These are phyloP conservation scores for Acheta domesticus DNA, from an alignment of 2,888 invertebrate genomes.

Conservation along the genomic window DNA sequence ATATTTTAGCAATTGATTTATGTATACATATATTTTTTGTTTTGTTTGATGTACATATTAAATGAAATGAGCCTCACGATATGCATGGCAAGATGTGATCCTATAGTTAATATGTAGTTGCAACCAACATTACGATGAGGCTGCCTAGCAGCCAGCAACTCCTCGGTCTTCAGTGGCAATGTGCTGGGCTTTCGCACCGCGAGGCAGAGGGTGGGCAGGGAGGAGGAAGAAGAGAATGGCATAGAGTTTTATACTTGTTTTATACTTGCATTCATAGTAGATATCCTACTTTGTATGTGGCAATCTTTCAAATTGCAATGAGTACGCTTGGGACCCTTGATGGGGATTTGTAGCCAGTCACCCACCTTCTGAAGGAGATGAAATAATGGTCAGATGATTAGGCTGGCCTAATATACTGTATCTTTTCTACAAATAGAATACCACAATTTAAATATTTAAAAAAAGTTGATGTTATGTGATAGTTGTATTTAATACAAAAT, in stretches of 20 bases:
- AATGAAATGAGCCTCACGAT: slow-evolving; percentile 34
- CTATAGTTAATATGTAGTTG: slow-evolving; percentile 36
- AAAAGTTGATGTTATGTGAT: slow-evolving; percentile 42
- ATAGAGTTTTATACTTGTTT: slow-evolving; percentile 34
- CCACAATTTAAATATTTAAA: slow-evolving; percentile 38
- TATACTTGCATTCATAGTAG: slow-evolving; percentile 29
- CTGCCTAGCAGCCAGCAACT: slow-evolving; percentile 35
- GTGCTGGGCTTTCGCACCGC: slow-evolving; percentile 33
- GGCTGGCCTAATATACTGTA: slow-evolving; percentile 39
- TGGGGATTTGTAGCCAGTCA: slow-evolving; percentile 35
- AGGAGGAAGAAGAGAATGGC: slow-evolving; percentile 27
- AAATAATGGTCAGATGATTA: slow-evolving; percentile 35
- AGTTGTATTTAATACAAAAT: slow-evolving; percentile 42
- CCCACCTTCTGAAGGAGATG: slow-evolving; percentile 31
- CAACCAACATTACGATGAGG: slow-evolving; percentile 30
- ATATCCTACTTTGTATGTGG: slow-evolving; percentile 30
- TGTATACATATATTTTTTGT: slow-evolving; percentile 29
- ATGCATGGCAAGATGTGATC: slow-evolving; percentile 37
- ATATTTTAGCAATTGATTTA: slow-evolving; percentile 30
- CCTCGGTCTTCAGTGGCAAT: slow-evolving; percentile 34
- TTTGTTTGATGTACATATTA: slow-evolving; percentile 35
- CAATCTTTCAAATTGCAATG: slow-evolving; percentile 33
- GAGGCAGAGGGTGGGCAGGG: slow-evolving; percentile 32
- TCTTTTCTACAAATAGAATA: slow-evolving; percentile 40
- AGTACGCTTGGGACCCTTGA: slow-evolving; percentile 35